Base-by-base conservation (phyloP, 1,140 invertebrate species). In the Tetraneura akinire region DNA sequence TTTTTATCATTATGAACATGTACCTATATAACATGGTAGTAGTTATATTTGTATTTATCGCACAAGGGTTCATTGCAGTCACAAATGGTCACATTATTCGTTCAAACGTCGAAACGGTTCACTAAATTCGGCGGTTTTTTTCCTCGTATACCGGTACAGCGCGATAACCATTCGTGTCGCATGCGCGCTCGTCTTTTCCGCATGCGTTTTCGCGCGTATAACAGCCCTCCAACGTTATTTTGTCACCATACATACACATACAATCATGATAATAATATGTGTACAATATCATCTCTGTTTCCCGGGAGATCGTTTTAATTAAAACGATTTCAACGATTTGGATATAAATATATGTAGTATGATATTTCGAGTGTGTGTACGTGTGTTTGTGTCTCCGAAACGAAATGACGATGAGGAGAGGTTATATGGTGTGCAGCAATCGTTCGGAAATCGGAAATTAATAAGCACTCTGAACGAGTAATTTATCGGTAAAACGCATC, bases 381-480 rank as follows among this genome's bases (percentile, higher is more conserved):
- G 18, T 37, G 18, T 11, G 62, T 4, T 1, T 57, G n/a, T 57
- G 21, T 57, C 3, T 11, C 23, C 21, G 10, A n/a, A 11, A 55
- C 13, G 8, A 11, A 21, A 10, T n/a, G 8, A 1, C 10, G 21
- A 10, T 13, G n/a, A n/a, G n/a, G 53, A 57, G 32, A 37, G 32
- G 32, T 37, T 8, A 37, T n/a, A n/a, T n/a, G n/a, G n/a, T n/a
- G n/a, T n/a, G n/a, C 53, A 23, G 45, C 21, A 23, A 23, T 21
- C 62, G n/a, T 45, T 82, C 86, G 64, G n/a, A 66, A 66, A 66
- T 66, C 32, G 37, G 37, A 66, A 66, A 66, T 45, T 66, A 66
- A 66, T 66, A 66, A 66, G 64, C 64, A 45, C 5, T 37, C 3
- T n/a, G 13, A 23, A 45, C 64, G n/a, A 3, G 37, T 66, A 66